Base-by-base conservation (phyloP, 2,113 vertebrate genomes). In the Alosa alosa region DNA sequence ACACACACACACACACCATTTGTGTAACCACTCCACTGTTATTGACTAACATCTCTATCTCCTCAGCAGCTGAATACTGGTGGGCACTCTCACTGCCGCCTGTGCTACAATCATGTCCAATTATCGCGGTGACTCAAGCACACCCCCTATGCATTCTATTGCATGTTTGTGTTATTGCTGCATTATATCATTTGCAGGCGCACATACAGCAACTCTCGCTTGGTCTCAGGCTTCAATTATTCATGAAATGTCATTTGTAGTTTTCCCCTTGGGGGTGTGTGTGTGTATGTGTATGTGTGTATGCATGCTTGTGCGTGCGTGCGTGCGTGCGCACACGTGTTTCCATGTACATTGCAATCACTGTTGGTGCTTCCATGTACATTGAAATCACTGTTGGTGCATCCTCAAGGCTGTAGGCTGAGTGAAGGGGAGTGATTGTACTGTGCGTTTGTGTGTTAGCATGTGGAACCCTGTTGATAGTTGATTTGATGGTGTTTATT, bases 401-500 rank as follows among this genome's bases (percentile, higher is more conserved):
- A n/a, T n/a, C n/a, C n/a, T n/a, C n/a, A n/a, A n/a, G n/a, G n/a
- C n/a, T n/a, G n/a, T 49, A 13, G 47, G 47, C 8, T 49, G 47
- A 49, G 47, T 49, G 11, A 49, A 13, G 47, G 8, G 47, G 46
- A 10, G 47, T 49, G 47, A 49, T 49, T 9, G 47, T 49, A 9
- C 31, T 55, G 52, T 82, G 15, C 20, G 22, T 46, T 45, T 82
- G 81, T 82, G 81, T 82, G 45, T 47, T 13, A 57, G 49, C 36
- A 25, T 20, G n/a, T 15, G 93, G 90, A 90, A 90, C 90, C 91
- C 90, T n/a, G 90, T 92, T 90, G 92, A 91, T 92, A 93, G 91
- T 87, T 89, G 89, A 87, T 90, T 91, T 92, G 92, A 93, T 92
- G 86, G 89, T 86, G 89, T 92, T 91, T 91, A 91, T 93, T 85